Percentiles rank a stretch among this genome's conserved stretches.
Conservation (phyloP, 2,797 vertebrate species). For the Dicrostonyx torquatus region DNA sequence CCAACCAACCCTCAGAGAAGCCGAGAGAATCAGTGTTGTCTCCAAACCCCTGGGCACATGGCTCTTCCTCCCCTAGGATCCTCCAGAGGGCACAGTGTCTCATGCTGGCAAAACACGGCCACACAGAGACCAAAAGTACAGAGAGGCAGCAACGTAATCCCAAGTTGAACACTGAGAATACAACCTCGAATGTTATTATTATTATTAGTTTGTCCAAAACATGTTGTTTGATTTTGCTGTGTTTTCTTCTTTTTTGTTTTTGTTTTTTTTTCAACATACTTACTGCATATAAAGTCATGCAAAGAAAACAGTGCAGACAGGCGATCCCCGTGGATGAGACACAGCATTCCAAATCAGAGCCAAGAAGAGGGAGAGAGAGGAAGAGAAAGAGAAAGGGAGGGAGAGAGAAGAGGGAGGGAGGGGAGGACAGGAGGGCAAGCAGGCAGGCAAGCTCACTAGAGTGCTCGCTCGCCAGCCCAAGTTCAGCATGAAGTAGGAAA, state of each 20-base stretch:
- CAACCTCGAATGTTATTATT: slow-evolving; percentile 65
- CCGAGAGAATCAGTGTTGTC: slow-evolving; percentile 33
- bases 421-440: slow-evolving; percentile 1
- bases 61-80: slow-evolving; percentile 80
- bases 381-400: slow-evolving; percentile 45
- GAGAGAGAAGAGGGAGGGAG: slow-evolving; percentile 15
- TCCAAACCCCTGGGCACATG: slow-evolving; percentile 54
- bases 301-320: slow-evolving; percentile 86
- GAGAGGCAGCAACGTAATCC: slow-evolving; percentile 85
- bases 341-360: slow-evolving; percentile 69
- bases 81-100: slow-evolving; percentile 83
- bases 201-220: slow-evolving; percentile 81
- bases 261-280: slow-evolving; percentile 80
- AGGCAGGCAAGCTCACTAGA: background rate
- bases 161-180: slow-evolving; percentile 85
- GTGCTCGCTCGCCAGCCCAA: background rate
- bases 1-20: slow-evolving; percentile 31
- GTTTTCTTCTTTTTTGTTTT: slow-evolving; percentile 73
- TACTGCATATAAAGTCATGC: slow-evolving; percentile 88
- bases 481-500: background rate
- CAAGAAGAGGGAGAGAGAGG: slow-evolving; percentile 67
- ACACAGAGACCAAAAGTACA: slow-evolving; percentile 68
- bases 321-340: slow-evolving; percentile 76
- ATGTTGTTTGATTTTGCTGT: slow-evolving; percentile 72
- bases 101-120: slow-evolving; percentile 82